phyloP scores from a whole-genome alignment of 2,113 vertebrate genomes.

The Serilophus lunatus region DNA sequence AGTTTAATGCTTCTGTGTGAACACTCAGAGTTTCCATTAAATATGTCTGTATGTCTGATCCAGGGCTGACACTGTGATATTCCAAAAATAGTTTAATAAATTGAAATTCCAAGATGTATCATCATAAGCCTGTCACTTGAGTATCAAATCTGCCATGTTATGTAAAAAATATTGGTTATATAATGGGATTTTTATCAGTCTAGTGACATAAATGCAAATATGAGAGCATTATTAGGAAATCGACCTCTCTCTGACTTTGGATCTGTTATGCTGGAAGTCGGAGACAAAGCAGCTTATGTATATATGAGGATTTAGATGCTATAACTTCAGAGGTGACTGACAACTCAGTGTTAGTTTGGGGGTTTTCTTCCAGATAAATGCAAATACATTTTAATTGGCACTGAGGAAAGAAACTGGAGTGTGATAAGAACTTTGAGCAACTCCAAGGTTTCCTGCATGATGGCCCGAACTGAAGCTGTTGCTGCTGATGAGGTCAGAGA shows the following conservation, averaged over 20 bases:
- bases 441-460: not conserved
- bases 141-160: slow-evolving; percentile 31
- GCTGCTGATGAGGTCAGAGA: not conserved
- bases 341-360: not conserved
- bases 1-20: not conserved
- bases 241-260: not conserved
- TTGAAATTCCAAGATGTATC: slow-evolving; percentile 22
- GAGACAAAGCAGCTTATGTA: not conserved
- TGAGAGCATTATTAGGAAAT: slow-evolving; percentile 13
- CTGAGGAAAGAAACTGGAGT: not conserved
- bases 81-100: slow-evolving; percentile 45
- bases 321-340: not conserved
- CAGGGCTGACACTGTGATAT: not conserved
- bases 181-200: slow-evolving; percentile 61
- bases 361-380: not conserved
- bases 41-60: not conserved
- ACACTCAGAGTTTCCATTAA: slow-evolving; percentile 17
- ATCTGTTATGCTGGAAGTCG: slow-evolving; percentile 4
- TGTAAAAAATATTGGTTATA: slow-evolving; percentile 47
- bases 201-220: slow-evolving; percentile 24
- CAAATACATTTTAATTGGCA: not conserved
- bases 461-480: not conserved
- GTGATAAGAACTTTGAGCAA: not conserved
- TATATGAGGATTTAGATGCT: not conserved
- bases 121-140: slow-evolving; percentile 24